Conservation (phyloP, 2,888 invertebrate species). For the Torymus aiolomorphi region DNA sequence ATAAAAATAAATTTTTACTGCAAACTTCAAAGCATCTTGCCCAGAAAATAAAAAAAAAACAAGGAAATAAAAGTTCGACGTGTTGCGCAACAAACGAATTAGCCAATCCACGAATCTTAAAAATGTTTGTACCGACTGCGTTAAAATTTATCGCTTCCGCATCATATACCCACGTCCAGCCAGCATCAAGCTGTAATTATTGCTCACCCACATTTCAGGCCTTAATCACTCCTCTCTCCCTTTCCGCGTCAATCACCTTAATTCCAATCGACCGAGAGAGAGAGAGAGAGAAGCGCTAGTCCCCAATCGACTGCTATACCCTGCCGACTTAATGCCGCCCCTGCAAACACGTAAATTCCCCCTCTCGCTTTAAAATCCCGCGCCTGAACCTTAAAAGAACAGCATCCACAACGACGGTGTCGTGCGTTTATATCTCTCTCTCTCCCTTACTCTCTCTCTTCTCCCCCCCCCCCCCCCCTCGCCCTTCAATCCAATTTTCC, state of each 20-base stretch:
- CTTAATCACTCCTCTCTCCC: background rate
- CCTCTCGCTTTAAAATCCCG: slow-evolving; percentile 29
- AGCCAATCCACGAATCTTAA: no score
- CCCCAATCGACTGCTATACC: slow-evolving; percentile 25
- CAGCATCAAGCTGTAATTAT: background rate
- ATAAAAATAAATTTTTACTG: no score
- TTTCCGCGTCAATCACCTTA: background rate
- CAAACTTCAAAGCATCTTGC: no score
- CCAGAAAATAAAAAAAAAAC: no score
- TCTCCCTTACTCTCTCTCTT: background rate
- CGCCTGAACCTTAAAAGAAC: slow-evolving; percentile 35
- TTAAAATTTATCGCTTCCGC: no score
- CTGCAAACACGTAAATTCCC: slow-evolving; percentile 9
- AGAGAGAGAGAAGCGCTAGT: slow-evolving; percentile 3
- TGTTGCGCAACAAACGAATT: no score
- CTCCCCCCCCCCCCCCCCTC: background rate
- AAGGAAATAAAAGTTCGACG: no score
- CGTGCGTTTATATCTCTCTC: slow-evolving; percentile 37
- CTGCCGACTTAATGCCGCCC: slow-evolving; percentile 23
- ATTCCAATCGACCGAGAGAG: background rate
- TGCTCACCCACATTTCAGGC: background rate
- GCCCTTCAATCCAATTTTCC: slow-evolving; percentile 50
- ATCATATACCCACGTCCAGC: no score
- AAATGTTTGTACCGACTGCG: no score
- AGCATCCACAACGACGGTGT: slow-evolving; percentile 34